phyloP scores from a whole-genome alignment of 2,113 vertebrate genomes.

The Callopanchax toddi region DNA sequence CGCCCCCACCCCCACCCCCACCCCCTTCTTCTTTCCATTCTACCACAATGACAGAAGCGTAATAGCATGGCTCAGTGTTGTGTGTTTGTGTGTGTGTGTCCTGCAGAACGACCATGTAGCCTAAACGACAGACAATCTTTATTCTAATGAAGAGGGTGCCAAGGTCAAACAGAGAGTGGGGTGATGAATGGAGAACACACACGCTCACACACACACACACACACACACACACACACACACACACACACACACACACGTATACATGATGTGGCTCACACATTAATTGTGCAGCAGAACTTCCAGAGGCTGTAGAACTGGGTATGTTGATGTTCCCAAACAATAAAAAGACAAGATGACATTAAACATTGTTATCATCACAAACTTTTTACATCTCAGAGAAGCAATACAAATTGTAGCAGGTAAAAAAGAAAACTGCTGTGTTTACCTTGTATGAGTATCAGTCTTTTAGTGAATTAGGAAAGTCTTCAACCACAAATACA shows the following conservation, averaged over 20 bases:
- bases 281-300: slow-evolving; percentile 43
- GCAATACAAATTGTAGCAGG: too few relatives aligned
- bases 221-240: neutral
- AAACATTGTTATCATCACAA: slow-evolving; percentile 24
- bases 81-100: slow-evolving; percentile 82
- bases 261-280: slow-evolving; percentile 63
- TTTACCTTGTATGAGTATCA: too few relatives aligned
- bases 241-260: too few relatives aligned
- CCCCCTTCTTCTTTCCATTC: neutral
- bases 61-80: slow-evolving; percentile 73
- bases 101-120: slow-evolving; percentile 89
- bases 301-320: slow-evolving; percentile 24
- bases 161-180: slow-evolving; percentile 94
- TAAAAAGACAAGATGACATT: slow-evolving; percentile 42
- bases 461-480: too few relatives aligned
- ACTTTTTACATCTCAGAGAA: too few relatives aligned
- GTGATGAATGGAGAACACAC: slow-evolving; percentile 89
- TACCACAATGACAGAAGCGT: slow-evolving; percentile 43
- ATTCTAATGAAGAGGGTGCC: slow-evolving; percentile 99
- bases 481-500: too few relatives aligned
- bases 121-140: slow-evolving; percentile 99
- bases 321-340: slow-evolving; percentile 22
- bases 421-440: too few relatives aligned
- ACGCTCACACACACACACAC: slow-evolving; percentile 64
- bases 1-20: neutral